Conservation (phyloP, 1,140 invertebrate species). For the Diabrotica virgifera region DNA sequence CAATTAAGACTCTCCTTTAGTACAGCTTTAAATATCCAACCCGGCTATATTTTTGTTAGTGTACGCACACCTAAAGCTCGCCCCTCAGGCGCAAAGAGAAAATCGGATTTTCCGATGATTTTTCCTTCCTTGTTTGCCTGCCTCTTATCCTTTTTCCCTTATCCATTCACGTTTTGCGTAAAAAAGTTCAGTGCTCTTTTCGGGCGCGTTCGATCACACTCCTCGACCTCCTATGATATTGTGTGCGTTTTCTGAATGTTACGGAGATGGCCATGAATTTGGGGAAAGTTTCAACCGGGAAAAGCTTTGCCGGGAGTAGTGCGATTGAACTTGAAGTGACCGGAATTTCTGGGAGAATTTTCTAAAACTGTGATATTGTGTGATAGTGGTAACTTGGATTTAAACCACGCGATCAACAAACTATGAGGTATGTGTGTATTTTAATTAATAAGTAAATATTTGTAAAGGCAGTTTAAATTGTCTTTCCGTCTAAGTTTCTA, state of each 20-base stretch:
- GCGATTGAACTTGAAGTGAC: not conserved
- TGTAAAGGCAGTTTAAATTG: no score
- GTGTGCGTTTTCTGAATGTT: not conserved
- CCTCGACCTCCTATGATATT: not conserved
- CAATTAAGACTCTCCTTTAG: no score
- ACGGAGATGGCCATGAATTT: conserved; percentile 1
- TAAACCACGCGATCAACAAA: no score
- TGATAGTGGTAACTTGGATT: not conserved
- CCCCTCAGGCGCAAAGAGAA: not conserved
- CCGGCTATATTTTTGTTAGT: no score
- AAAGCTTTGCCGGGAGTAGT: not conserved
- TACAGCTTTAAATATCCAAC: no score
- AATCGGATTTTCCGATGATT: not conserved
- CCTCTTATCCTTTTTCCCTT: not conserved
- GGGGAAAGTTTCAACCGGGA: not conserved
- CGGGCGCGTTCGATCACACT: not conserved
- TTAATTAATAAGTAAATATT: no score
- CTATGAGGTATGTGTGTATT: no score
- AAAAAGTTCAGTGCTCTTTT: conserved; percentile 2
- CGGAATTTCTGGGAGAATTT: no score
- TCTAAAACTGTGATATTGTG: not conserved
- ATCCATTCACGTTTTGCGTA: not conserved
- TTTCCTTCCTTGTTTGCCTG: not conserved
- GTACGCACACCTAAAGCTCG: not conserved
- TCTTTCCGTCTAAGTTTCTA: no score